Percentiles rank a stretch among this genome's conserved stretches.
phyloP scores from a whole-genome alignment of 2,888 invertebrate genomes.

The Liodrosophila aerea region DNA sequence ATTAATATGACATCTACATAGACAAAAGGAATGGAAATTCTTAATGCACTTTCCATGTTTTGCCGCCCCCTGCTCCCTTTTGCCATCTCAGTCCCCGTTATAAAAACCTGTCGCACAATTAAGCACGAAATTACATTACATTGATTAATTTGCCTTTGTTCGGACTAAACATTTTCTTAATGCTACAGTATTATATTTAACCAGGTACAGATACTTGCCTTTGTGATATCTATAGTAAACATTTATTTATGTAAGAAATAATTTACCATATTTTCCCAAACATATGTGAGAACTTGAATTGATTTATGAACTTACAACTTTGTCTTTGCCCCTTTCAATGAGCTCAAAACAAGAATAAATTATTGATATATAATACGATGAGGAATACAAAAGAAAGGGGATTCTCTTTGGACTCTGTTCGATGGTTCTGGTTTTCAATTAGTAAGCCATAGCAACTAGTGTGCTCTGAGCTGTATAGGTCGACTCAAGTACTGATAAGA shows the following conservation, averaged over 20 bases:
- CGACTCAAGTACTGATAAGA: conserved; percentile 51
- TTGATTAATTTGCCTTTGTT: conserved; percentile 56
- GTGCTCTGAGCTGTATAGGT: conserved; percentile 32
- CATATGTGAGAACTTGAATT: conserved; percentile 50
- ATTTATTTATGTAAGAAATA: conserved; percentile 1
- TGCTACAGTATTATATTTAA: conserved; percentile 57
- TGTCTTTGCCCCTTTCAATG: conserved; percentile 30
- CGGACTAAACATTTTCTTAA: conserved; percentile 51
- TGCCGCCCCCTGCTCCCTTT: conserved; percentile 4
- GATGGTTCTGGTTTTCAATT: conserved; percentile 17
- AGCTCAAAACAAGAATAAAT: conserved; percentile 38
- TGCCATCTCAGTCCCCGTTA: not conserved
- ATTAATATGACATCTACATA: conserved; percentile 25
- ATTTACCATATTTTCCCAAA: conserved; percentile 37
- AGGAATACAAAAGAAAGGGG: not conserved
- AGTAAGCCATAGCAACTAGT: conserved; percentile 51
- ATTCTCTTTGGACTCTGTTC: not conserved
- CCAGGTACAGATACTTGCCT: conserved; percentile 39
- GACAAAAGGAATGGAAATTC: conserved; percentile 41
- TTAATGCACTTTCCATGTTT: conserved; percentile 64
- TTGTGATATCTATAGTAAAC: not conserved
- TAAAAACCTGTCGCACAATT: conserved; percentile 55
- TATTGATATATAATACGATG: conserved; percentile 22
- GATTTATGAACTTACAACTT: conserved; percentile 63
- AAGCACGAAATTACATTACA: conserved; percentile 53